Conservation (phyloP, 2,113 vertebrate species). For the Calonectris borealis region DNA sequence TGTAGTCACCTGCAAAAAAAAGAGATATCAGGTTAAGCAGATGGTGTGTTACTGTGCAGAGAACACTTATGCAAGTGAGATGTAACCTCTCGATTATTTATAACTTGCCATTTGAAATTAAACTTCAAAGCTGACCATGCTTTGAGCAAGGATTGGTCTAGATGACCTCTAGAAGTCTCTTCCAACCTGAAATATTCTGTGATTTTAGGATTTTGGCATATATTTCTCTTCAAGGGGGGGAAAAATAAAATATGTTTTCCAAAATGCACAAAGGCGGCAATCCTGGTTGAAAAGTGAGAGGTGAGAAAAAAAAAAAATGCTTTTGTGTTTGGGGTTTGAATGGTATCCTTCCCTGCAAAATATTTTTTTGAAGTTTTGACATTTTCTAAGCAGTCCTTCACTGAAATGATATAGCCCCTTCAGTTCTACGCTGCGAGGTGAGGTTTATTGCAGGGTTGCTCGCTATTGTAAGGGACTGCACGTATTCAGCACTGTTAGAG, state of each 20-base stretch:
- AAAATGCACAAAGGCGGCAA: neutral
- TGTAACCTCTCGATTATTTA: neutral
- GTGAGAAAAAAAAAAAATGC: neutral
- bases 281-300: neutral
- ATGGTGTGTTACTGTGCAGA: neutral
- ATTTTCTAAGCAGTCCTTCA: neutral
- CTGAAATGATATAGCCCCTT: neutral
- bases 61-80: neutral
- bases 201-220: neutral
- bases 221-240: neutral
- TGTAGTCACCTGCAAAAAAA: neutral
- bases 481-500: rapidly evolving
- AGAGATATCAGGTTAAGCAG: neutral
- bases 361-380: neutral
- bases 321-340: neutral
- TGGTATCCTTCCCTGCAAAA: neutral
- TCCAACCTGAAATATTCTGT: neutral
- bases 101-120: neutral
- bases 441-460: neutral
- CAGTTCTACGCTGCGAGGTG: neutral
- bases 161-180: neutral
- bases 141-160: neutral
- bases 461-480: neutral
- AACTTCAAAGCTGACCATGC: neutral
- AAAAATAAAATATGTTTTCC: neutral